Base-by-base conservation (phyloP, 2,888 invertebrate genomes). In the Schizaphis graminum region DNA sequence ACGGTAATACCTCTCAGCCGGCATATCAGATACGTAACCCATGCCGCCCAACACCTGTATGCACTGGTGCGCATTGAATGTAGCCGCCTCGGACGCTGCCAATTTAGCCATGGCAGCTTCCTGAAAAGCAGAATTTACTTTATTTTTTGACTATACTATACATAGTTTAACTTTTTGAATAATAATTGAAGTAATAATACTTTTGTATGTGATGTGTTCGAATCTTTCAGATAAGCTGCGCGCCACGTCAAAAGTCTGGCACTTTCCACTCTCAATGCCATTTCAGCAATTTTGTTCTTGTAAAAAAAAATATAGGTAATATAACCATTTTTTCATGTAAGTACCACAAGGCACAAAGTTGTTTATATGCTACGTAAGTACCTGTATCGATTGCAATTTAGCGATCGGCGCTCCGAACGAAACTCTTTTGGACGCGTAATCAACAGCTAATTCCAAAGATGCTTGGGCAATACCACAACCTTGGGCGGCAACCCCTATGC, bases 31-130 rank as follows among this genome's bases (percentile, higher is more conserved):
- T 0, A 99, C 99, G 95, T 98, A 98, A 53, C 99, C 99, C 98
- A 99, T 99, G 41, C 99, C 99, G 77, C 99, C 99, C 41, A 99
- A 96, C 94, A 98, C 97, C 96, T 98, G 97, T 95, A 99, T 99
- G 95, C 98, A 97, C 96, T 99, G 98, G 96, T 99, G 99, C 8
- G 98, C 97, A 95, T 97, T 97, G 95, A 97, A 98, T 0, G 99
- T 99, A 35, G 99, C 99, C 11, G 99, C 97, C 96, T 99, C 99
- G 0, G 99, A 99, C 11, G 99, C 99, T 24, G 98, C 97, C 93
- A 99, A 96, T 96, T 99, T 99, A 0, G 98, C 99, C 99, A 99
- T 99, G 0, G 99, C 99, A 16, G 99, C 99, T 96, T 99, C 98
- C 97, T 97, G 44, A 28, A 61, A 28, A 94, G 7, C 21, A 35